phyloP scores from a whole-genome alignment of 2,888 invertebrate species.

The Synanthedon tipuliformis region DNA sequence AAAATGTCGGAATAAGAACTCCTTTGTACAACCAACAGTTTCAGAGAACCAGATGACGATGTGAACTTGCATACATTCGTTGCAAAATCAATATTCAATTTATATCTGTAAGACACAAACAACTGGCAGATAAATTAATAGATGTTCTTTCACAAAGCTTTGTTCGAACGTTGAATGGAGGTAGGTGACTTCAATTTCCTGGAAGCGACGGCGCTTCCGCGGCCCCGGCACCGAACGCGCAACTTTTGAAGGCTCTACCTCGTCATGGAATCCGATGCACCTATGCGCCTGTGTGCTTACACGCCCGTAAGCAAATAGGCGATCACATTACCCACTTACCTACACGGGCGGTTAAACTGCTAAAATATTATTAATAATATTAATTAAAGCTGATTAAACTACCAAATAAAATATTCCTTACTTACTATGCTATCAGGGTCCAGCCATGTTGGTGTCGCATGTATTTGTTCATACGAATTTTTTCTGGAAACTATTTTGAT shows the following conservation, averaged over 20 bases:
- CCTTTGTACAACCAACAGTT: neutral
- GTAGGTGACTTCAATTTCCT: constrained; percentile 69
- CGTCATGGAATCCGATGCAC: constrained; percentile 55
- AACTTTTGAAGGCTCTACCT: constrained; percentile 55
- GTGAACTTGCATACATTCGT: neutral
- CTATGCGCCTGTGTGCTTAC: constrained; percentile 45
- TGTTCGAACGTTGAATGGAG: constrained; percentile 44
- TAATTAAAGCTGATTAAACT: neutral
- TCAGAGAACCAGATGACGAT: neutral
- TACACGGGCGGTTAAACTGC: constrained; percentile 14
- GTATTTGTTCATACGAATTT: too few species aligned
- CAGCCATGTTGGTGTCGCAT: too few species aligned
- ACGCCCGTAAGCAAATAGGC: constrained; percentile 49
- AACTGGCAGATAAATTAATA: constrained; percentile 57
- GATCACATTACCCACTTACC: constrained; percentile 26
- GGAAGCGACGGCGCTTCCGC: constrained; percentile 41
- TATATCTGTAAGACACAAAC: constrained; percentile 46
- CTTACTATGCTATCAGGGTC: too few species aligned
- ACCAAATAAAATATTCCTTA: too few species aligned
- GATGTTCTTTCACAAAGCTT: constrained; percentile 66
- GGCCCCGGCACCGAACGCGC: constrained; percentile 33
- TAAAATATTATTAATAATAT: neutral
- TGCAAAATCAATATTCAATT: constrained; percentile 61
- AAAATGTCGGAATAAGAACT: too few species aligned
- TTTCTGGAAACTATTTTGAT: too few species aligned